Percentiles rank a stretch among this genome's conserved stretches.
Evolutionary conservation across 2,113 vertebrate species (phyloP).

Genomic region (Esox niger): DNA sequence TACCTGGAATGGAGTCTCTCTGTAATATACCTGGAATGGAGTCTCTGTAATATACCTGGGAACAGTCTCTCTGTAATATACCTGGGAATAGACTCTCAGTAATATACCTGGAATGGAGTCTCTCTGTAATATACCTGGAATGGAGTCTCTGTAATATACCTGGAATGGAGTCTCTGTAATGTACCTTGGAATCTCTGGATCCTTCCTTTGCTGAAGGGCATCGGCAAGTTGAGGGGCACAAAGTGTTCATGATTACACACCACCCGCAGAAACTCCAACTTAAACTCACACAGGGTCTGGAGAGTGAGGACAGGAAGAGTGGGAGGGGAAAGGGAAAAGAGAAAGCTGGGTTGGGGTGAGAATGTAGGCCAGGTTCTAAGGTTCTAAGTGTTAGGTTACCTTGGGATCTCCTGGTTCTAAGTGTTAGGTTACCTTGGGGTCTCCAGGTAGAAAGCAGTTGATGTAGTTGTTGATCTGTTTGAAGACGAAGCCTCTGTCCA

Average conservation of each 20-base stretch:
- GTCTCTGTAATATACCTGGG: too few species aligned
- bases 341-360: neutral
- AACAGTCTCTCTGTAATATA: too few species aligned
- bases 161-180: too few species aligned
- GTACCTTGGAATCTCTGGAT: conserved; percentile 97
- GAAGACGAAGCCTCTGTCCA: conserved; percentile 97
- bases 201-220: conserved; percentile 93
- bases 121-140: too few species aligned
- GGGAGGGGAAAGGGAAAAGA: conserved; percentile 34
- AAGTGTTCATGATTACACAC: conserved; percentile 96
- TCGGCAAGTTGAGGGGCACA: conserved; percentile 93
- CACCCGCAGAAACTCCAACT: conserved; percentile 96
- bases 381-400: too few species aligned
- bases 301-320: conserved; percentile 22
- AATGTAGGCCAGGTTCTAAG: too few species aligned
- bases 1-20: too few species aligned
- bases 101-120: too few species aligned
- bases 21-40: too few species aligned
- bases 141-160: too few species aligned
- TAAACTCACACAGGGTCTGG: conserved; percentile 95
- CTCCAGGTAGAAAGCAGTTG: conserved; percentile 92
- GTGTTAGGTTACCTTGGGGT: conserved; percentile 81
- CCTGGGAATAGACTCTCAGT: too few species aligned
- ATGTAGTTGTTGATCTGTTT: conserved; percentile 98
- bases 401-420: too few species aligned